A percentile compares a stretch with the other conserved stretches of the same genome.
These are phyloP conservation scores for Periophthalmus modestus DNA, from an alignment of 2,113 vertebrate genomes.

Conservation along the genomic window DNA sequence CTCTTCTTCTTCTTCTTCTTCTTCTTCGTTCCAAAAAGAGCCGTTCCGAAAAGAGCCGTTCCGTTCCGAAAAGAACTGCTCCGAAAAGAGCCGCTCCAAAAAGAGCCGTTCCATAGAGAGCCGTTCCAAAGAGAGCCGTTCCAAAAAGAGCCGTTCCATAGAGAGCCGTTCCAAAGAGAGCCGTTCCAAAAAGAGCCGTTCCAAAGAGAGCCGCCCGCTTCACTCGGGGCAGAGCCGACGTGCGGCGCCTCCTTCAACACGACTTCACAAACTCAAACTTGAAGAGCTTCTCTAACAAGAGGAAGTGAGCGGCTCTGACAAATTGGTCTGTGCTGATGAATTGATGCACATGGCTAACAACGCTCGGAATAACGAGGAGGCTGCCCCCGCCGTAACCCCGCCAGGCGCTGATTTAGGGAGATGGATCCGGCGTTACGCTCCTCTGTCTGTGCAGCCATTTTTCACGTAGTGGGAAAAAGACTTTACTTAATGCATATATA, in stretches of 20 bases:
- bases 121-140: too few species aligned
- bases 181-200: background rate
- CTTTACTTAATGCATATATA: background rate
- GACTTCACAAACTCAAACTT: constrained; percentile 57
- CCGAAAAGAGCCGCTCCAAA: too few species aligned
- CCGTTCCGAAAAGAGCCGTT: too few species aligned
- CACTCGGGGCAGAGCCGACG: background rate
- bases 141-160: too few species aligned
- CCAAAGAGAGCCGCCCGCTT: background rate
- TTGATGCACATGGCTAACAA: constrained; percentile 62
- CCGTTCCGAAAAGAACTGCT: too few species aligned
- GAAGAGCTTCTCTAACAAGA: constrained; percentile 70
- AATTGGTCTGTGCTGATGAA: constrained; percentile 71
- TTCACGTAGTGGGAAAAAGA: constrained; percentile 4
- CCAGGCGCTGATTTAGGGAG: constrained; percentile 54
- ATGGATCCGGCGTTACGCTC: constrained; percentile 45
- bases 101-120: too few species aligned
- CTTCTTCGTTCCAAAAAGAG: too few species aligned
- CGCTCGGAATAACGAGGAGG: constrained; percentile 75
- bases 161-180: too few species aligned
- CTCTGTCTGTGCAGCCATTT: constrained; percentile 1
- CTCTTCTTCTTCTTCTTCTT: too few species aligned
- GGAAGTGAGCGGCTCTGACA: constrained; percentile 65
- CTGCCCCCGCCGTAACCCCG: constrained; percentile 69
- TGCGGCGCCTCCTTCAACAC: constrained; percentile 5